A percentile compares a stretch with the other conserved stretches of the same genome.
Evolutionary conservation across 2,888 invertebrate genomes (phyloP).

Genomic region (Alviniconcha strummeri): DNA sequence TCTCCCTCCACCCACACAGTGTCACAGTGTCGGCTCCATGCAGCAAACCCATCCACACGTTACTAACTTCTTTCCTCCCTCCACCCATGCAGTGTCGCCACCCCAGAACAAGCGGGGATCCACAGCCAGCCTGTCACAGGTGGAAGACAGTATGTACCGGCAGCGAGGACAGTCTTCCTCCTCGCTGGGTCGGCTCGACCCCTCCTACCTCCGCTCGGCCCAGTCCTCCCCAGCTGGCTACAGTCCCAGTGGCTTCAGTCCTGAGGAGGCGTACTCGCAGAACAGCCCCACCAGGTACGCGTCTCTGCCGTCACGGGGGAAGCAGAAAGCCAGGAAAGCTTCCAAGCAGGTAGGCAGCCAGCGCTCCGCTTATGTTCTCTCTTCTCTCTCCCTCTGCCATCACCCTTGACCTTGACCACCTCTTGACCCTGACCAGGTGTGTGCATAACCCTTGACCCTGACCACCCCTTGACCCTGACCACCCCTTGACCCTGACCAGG

Average conservation of each 20-base stretch:
- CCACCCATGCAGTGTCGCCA: conserved; percentile 45
- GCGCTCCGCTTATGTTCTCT: no score
- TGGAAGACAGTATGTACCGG: conserved; percentile 63
- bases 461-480: no score
- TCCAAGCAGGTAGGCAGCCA: conserved; percentile 47
- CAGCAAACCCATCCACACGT: no score
- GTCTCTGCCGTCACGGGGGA: conserved; percentile 49
- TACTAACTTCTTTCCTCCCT: no score
- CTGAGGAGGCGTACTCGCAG: conserved; percentile 44
- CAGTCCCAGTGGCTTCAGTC: conserved; percentile 50
- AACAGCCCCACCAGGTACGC: conserved; percentile 57
- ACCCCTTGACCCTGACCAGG: no score
- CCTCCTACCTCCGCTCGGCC: conserved; percentile 46
- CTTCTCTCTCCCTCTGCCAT: no score
- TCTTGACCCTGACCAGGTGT: no score
- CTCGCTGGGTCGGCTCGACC: conserved; percentile 56
- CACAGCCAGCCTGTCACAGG: conserved; percentile 68
- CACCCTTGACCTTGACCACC: no score
- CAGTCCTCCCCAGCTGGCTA: conserved; percentile 56
- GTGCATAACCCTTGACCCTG: no score
- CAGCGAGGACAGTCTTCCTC: conserved; percentile 51
- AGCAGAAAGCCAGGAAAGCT: conserved; percentile 52
- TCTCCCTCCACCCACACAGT: no score
- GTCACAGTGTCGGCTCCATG: no score
- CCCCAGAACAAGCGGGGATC: conserved; percentile 65